Conservation (phyloP, 2,113 vertebrate genomes). For the Zootoca vivipara region DNA sequence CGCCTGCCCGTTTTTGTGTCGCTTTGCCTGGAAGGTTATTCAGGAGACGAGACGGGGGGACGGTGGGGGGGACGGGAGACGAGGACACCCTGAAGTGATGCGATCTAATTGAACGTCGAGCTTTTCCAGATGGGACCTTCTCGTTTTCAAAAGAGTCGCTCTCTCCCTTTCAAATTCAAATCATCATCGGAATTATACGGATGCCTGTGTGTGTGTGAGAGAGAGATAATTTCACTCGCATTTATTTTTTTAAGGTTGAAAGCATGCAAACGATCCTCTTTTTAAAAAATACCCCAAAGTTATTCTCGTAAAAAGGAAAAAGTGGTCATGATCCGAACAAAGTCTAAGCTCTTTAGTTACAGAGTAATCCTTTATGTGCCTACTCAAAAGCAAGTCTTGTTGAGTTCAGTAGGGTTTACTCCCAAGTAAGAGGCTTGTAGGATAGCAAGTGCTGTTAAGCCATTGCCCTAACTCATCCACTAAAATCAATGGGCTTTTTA, state of each 20-base stretch:
- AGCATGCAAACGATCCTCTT: background rate
- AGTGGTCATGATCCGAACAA: background rate
- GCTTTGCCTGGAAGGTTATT: constrained; percentile 74
- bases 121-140: constrained; percentile 94
- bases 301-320: too few species aligned
- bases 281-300: background rate
- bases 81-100: constrained; percentile 83
- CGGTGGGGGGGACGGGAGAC: background rate
- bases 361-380: too few species aligned
- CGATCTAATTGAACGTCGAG: constrained; percentile 91
- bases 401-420: too few species aligned
- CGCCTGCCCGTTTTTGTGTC: constrained; percentile 72
- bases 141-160: constrained; percentile 71
- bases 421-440: too few species aligned
- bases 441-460: background rate
- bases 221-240: background rate
- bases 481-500: background rate
- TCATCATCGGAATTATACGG: background rate
- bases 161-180: constrained; percentile 64
- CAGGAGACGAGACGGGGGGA: constrained; percentile 79
- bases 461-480: background rate
- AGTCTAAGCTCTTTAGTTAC: background rate
- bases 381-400: too few species aligned
- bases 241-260: background rate
- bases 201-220: too few species aligned